These are phyloP conservation scores for Halictus ligatus DNA, from an alignment of 2,888 invertebrate genomes.

Conservation along the genomic window DNA sequence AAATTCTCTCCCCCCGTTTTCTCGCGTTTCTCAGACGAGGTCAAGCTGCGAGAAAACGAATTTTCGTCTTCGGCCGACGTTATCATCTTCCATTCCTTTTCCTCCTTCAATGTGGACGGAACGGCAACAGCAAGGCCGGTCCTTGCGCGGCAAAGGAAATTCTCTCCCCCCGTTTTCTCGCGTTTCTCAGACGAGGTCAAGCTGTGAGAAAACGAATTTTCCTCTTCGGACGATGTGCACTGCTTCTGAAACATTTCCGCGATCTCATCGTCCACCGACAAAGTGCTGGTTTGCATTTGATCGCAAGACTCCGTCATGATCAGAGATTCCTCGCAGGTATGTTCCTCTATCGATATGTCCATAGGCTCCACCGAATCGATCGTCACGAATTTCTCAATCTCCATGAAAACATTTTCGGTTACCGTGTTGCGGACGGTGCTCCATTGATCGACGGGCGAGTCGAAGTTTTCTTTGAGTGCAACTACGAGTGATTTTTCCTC, in stretches of 20 bases:
- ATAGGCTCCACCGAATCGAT: constrained; percentile 12
- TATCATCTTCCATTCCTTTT: constrained; percentile 6
- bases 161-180: neutral
- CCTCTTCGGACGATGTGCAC: constrained; percentile 53
- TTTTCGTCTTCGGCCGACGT: constrained; percentile 16
- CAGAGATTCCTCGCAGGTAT: neutral
- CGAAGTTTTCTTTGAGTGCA: constrained; percentile 30
- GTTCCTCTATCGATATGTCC: constrained; percentile 46
- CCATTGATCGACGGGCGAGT: constrained; percentile 30
- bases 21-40: neutral
- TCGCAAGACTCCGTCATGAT: neutral
- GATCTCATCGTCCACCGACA: constrained; percentile 49
- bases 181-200: neutral
- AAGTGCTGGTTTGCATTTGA: neutral
- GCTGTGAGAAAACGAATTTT: neutral
- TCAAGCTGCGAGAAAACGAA: neutral
- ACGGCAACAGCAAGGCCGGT: neutral
- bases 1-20: neutral
- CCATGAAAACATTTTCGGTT: constrained; percentile 18
- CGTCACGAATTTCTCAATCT: constrained; percentile 8
- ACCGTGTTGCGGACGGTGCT: constrained; percentile 21
- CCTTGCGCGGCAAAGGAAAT: neutral
- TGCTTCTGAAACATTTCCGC: constrained; percentile 39
- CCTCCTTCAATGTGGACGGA: neutral
- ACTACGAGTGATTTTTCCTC: constrained; percentile 23